Base-by-base conservation (phyloP, 2,888 invertebrate genomes). In the Lepidochitona cinerea region DNA sequence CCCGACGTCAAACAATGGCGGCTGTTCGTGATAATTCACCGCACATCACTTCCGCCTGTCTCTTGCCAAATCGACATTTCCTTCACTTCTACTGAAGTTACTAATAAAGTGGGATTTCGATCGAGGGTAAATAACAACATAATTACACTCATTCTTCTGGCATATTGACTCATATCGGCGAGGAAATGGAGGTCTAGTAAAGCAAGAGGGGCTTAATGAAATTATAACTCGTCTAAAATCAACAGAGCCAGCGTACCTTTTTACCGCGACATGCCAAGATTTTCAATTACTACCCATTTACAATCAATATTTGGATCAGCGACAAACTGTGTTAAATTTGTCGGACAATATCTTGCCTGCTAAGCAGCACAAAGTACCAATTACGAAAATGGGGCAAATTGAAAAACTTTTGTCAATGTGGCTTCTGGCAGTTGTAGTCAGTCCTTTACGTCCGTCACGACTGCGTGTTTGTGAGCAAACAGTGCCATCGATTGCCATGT, bases 311-410 rank as follows among this genome's bases (percentile, higher is more conserved):
- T 66, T 66, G 66, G 37, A 35, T 35, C 66, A 29, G 36, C 14
- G 37, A 66, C 66, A 66, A 66, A 66, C 66, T 66, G 66, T 66
- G 66, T 66, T 37, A 37, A 66, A 37, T 66, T 66, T 35, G 35
- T 35, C 66, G 66, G 35, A 37, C 66, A 66, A 37, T 66, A 66
- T 66, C 36, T 37, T 29, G 35, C 18, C 66, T 29, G 66, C 66
- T 66, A 66, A 66, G 36, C 35, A 35, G 37, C 66, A 66, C 66
- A 66, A 66, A 37, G 37, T 37, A 66, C 37, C 66, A 66, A 66
- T 66, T 66, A 66, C 66, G 37, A 66, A 66, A 66, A 66, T 66
- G 66, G 66, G 35, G 2, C 66, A 66, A 66, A 66, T 66, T 66
- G 66, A 66, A 66, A 66, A 66, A 66, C 66, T 66, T 66, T 66